Evolutionary conservation across 2,113 vertebrate genomes (phyloP).

Genomic region (Urocitellus parryii): DNA sequence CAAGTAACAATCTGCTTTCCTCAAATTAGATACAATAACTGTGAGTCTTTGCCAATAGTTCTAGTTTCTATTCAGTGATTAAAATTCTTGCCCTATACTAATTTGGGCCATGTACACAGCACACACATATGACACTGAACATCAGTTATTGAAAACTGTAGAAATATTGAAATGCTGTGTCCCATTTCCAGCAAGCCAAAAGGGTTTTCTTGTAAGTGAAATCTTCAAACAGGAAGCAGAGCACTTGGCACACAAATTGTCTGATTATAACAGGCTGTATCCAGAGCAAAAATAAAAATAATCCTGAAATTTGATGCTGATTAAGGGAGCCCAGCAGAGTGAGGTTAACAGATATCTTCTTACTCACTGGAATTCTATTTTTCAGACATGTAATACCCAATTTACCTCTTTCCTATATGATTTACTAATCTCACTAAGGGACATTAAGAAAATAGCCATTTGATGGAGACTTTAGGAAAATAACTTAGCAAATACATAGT

Average conservation of each 20-base stretch:
- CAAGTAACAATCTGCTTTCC: constrained; percentile 46
- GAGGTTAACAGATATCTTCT: not conserved
- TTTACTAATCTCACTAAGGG: not conserved
- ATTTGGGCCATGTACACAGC: not conserved
- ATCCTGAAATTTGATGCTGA: not conserved
- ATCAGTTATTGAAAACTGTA: not conserved
- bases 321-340: not conserved
- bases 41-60: not conserved
- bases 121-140: not conserved
- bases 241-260: not conserved
- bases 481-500: not conserved
- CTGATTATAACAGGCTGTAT: not conserved
- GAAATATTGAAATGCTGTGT: not conserved
- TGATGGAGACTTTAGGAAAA: not conserved
- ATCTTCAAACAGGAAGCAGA: not conserved
- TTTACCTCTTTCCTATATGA: not conserved
- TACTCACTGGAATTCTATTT: not conserved
- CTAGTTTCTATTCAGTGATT: not conserved
- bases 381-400: not conserved
- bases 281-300: constrained; percentile 36
- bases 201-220: not conserved
- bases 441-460: not conserved
- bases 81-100: not conserved
- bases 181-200: not conserved
- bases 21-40: constrained; percentile 14